Conservation (phyloP, 2,888 invertebrate species). For the Megamerina dolium region DNA sequence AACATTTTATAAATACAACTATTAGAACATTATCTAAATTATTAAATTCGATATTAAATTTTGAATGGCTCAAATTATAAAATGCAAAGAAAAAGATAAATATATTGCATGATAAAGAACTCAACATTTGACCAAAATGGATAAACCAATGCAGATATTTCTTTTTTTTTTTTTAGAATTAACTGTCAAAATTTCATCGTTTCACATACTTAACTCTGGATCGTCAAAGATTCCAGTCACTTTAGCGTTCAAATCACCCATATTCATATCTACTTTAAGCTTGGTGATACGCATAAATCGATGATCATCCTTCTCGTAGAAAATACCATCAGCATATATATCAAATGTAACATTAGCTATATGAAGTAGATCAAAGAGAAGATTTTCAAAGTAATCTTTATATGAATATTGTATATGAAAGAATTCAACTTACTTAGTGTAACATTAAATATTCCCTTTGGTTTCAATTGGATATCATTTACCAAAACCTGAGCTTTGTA, state of each 20-base stretch:
- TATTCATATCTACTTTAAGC: conserved; percentile 58
- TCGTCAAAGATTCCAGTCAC: conserved; percentile 58
- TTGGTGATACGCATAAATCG: conserved; percentile 54
- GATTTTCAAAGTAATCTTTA: too few species aligned
- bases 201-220: conserved; percentile 63
- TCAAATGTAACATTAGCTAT: conserved; percentile 26
- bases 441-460: conserved; percentile 55
- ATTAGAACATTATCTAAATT: too few species aligned
- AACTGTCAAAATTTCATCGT: too few species aligned
- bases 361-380: conserved; percentile 19
- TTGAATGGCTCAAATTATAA: too few species aligned
- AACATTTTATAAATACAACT: too few species aligned
- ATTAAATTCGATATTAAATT: too few species aligned
- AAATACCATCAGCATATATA: conserved; percentile 48
- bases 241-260: conserved; percentile 56
- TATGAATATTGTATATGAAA: too few species aligned
- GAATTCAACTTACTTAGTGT: conserved; percentile 54
- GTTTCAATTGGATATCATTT: conserved; percentile 56
- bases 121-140: too few species aligned
- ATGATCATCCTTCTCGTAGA: conserved; percentile 52
- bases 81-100: too few species aligned
- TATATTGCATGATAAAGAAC: too few species aligned
- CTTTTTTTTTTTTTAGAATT: too few species aligned
- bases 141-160: too few species aligned
- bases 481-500: conserved; percentile 59